Base-by-base conservation (phyloP, 2,888 invertebrate genomes). In the Sipha maydis region DNA sequence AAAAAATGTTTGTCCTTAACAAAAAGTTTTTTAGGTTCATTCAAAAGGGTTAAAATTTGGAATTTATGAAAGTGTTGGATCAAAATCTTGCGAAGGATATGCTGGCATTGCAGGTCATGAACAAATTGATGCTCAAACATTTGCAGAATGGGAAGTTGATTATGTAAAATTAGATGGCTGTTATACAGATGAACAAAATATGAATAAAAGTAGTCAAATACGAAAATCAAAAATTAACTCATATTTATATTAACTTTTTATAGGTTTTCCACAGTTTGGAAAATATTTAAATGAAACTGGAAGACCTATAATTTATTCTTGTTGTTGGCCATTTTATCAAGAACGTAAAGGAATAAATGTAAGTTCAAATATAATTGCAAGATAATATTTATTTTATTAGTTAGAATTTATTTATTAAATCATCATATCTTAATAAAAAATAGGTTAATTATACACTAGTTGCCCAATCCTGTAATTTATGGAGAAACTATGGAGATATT, bases 101-200 rank as follows among this genome's bases (percentile, higher is more conserved):
- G 94, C 94, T 7, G 94, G 94, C 54, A 92, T 92, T 84, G 91
- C 92, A 86, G 92, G 92, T 71, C 91, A 93, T 91, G 90, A 93
- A 90, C 91, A 93, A 90, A 90, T 91, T 14, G 94, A 94, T 91
- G 94, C 94, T 4, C 90, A 93, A 85, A 93, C 93, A 7, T 94
- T 94, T 91, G 94, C 94, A 14, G 92, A 92, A 11, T 94, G 94
- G 94, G 91, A 91, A 38, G 93, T 94, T 3, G 94, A 94, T 91
- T 93, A 93, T 91, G 91, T 94, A 79, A 94, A 94, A 91, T 91
- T 94, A 89, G 94, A 94, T 91, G 94, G 94, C 1, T 94, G 94
- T 91, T 92, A 94, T 91, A 92, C 93, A 31, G 92, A 93, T 69
- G 91, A 92, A 9, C 90, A 89, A 28, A 90, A 91, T 41, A 91